These are phyloP conservation scores for Conistra vaccinii DNA, from an alignment of 2,888 invertebrate species.

Conservation along the genomic window DNA sequence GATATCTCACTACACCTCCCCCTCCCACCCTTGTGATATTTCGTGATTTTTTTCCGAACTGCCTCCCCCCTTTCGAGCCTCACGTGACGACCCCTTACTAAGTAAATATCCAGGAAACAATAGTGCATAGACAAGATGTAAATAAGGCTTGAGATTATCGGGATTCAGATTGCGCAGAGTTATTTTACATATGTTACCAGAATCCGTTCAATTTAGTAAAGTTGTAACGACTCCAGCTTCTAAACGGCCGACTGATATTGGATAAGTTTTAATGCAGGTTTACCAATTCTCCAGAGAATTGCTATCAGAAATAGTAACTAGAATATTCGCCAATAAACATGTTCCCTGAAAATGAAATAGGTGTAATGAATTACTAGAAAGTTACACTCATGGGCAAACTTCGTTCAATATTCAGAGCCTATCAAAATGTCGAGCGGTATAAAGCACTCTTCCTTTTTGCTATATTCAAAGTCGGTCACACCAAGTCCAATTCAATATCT, in stretches of 20 bases:
- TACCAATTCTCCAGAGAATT: not conserved
- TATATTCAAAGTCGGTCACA: conserved; percentile 37
- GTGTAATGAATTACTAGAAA: conserved; percentile 17
- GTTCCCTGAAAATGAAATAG: not conserved
- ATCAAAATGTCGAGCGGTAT: conserved; percentile 28
- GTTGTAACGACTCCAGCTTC: not conserved
- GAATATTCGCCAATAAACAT: not conserved
- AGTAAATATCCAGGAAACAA: not conserved
- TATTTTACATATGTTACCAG: not conserved
- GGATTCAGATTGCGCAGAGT: not conserved
- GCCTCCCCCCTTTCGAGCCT: no score
- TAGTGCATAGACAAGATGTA: not conserved
- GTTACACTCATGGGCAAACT: not conserved
- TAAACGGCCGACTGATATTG: not conserved
- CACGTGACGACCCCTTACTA: no score
- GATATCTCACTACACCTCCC: no score
- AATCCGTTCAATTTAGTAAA: not conserved
- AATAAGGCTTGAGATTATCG: not conserved
- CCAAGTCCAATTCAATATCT: conserved; percentile 48
- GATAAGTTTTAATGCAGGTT: conserved; percentile 8
- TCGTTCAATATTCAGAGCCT: conserved; percentile 18
- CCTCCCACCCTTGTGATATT: no score
- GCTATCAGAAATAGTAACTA: not conserved
- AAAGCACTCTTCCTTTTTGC: conserved; percentile 49
- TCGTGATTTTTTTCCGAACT: no score